These are phyloP conservation scores for Stenotaenia linearis DNA, from an alignment of 2,888 invertebrate species.

Conservation along the genomic window DNA sequence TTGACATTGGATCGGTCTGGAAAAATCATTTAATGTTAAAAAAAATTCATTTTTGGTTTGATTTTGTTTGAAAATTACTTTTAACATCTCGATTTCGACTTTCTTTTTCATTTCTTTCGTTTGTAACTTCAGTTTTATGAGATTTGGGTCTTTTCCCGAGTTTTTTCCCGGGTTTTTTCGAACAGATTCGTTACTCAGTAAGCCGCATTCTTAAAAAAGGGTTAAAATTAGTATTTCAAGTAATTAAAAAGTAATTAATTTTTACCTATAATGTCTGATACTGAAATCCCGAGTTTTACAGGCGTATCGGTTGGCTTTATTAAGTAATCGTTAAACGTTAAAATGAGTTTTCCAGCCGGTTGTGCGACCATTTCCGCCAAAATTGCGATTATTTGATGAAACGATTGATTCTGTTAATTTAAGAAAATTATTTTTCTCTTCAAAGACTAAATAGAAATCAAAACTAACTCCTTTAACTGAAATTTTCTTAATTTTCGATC, in stretches of 20 bases:
- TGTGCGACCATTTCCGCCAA: not conserved
- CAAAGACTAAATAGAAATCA: not conserved
- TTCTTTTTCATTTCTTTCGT: constrained; percentile 27
- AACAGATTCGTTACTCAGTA: not conserved
- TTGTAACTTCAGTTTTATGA: constrained; percentile 4
- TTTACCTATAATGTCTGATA: constrained; percentile 32
- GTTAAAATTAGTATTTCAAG: not conserved
- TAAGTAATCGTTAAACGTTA: not conserved
- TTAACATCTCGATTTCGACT: not conserved
- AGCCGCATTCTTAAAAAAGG: constrained; percentile 21
- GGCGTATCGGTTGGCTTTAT: constrained; percentile 28
- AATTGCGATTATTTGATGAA: not conserved
- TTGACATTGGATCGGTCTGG: constrained; percentile 45
- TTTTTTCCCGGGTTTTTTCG: not conserved
- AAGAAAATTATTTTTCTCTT: not conserved
- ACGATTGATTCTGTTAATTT: not conserved
- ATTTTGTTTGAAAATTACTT: too few species aligned
- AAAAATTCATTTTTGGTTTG: too few species aligned
- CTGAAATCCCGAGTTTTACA: not conserved
- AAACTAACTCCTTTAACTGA: constrained; percentile 13
- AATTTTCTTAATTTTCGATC: not conserved
- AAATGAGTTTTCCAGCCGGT: not conserved
- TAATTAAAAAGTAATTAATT: not conserved
- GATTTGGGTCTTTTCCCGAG: not conserved
- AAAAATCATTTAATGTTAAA: not conserved